phyloP scores from a whole-genome alignment of 1,140 invertebrate species.

The Lepidostoma basale region DNA sequence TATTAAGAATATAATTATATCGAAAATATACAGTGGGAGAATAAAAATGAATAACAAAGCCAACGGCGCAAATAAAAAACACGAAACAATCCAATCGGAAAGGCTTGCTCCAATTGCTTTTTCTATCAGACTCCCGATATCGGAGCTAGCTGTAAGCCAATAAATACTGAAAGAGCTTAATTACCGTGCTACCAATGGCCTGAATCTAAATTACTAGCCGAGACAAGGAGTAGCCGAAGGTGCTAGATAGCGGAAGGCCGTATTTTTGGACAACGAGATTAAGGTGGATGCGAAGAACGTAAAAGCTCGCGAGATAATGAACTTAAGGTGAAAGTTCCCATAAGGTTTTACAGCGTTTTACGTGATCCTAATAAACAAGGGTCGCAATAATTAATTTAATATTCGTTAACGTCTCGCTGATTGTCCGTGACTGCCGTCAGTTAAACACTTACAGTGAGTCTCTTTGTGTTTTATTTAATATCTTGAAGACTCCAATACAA shows the following conservation, averaged over 20 bases:
- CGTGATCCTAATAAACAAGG: conserved; percentile 41
- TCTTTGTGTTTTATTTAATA: no score
- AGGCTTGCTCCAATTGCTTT: conserved; percentile 30
- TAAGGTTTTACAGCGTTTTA: conserved; percentile 40
- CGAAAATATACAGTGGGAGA: neutral
- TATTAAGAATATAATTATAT: neutral
- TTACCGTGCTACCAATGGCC: conserved; percentile 43
- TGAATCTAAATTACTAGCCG: conserved; percentile 45
- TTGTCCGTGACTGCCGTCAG: neutral
- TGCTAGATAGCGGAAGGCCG: conserved; percentile 29
- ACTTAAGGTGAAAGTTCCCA: conserved; percentile 42
- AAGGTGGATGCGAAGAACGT: conserved; percentile 42
- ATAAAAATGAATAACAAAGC: neutral
- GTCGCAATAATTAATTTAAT: conserved; percentile 13
- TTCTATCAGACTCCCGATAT: conserved; percentile 36
- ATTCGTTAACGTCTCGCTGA: neutral
- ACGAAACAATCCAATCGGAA: conserved; percentile 4
- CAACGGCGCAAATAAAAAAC: neutral
- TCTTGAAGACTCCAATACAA: no score
- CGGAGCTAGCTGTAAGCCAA: conserved; percentile 42
- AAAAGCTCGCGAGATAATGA: conserved; percentile 46
- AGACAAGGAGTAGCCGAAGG: conserved; percentile 40
- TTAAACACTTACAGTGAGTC: no score
- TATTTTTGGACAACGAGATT: conserved; percentile 47
- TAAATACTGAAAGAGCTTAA: conserved; percentile 46